Conservation (phyloP, 2,113 vertebrate genomes). For the Protomyctophum bolini region DNA sequence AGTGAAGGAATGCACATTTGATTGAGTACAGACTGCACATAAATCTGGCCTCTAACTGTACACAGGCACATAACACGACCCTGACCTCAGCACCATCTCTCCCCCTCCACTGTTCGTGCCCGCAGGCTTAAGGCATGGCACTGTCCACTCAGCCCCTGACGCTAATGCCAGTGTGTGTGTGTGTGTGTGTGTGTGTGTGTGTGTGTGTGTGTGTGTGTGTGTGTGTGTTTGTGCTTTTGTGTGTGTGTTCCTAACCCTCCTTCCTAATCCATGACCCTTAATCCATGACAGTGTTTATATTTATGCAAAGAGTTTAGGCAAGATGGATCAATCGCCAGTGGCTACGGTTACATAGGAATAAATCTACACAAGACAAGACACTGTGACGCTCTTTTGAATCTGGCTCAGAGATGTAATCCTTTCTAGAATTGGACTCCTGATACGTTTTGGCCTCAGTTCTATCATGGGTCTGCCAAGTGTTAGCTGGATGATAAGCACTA, state of each 20-base stretch:
- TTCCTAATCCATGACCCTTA: too few species aligned
- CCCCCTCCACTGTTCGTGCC: constrained; percentile 15
- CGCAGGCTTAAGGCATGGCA: constrained; percentile 3
- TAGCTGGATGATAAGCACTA: constrained; percentile 31
- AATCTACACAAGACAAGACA: constrained; percentile 17
- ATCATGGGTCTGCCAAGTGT: constrained; percentile 19
- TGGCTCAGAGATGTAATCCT: constrained; percentile 25
- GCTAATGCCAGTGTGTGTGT: constrained; percentile 10
- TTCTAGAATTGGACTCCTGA: constrained; percentile 33
- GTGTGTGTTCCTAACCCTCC: too few species aligned
- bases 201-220: constrained; percentile 20
- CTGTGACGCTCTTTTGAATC: constrained; percentile 6
- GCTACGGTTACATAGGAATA: constrained; percentile 28
- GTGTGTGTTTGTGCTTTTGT: not conserved
- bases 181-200: constrained; percentile 3
- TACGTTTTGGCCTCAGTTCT: constrained; percentile 2
- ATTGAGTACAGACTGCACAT: constrained; percentile 83
- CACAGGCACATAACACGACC: constrained; percentile 79
- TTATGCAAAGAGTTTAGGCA: constrained; percentile 17
- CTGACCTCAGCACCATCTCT: constrained; percentile 56
- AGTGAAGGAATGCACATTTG: constrained; percentile 82
- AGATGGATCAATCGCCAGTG: constrained; percentile 16
- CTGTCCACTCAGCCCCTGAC: constrained; percentile 21
- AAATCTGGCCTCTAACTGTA: constrained; percentile 82
- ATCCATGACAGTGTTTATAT: constrained; percentile 34